These are phyloP conservation scores for Mycetomoellerius zeteki DNA, from an alignment of 1,140 invertebrate genomes.

Conservation along the genomic window DNA sequence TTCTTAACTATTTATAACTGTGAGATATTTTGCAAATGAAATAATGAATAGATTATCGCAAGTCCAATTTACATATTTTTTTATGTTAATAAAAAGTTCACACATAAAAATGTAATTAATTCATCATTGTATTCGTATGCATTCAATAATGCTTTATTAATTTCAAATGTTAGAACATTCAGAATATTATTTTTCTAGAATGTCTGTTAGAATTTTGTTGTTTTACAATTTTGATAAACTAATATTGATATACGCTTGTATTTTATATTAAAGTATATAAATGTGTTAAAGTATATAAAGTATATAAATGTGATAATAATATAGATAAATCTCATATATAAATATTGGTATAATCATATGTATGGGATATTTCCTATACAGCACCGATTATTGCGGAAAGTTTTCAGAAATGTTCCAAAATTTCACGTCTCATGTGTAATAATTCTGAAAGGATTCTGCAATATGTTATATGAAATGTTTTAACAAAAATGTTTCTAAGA, in stretches of 20 bases:
- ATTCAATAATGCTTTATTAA: not conserved
- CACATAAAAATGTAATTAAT: not conserved
- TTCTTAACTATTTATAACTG: not conserved
- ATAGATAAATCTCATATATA: not conserved
- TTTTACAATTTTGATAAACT: not conserved
- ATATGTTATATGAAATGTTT: no score
- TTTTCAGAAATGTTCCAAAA: no score
- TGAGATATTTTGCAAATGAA: not conserved
- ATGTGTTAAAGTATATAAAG: not conserved
- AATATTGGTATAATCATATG: no score
- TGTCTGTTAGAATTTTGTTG: not conserved
- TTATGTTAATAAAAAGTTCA: not conserved
- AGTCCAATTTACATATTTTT: slow-evolving; percentile 16
- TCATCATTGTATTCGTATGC: not conserved
- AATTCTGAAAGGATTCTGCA: no score
- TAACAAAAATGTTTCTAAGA: no score
- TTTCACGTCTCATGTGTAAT: no score
- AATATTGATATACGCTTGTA: not conserved
- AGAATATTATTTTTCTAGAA: not conserved
- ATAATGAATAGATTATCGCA: not conserved
- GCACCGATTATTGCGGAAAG: no score
- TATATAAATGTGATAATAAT: not conserved
- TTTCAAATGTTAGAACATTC: not conserved
- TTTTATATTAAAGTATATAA: not conserved
- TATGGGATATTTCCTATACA: no score